These are phyloP conservation scores for Choloepus hoffmanni DNA, from an alignment of 2,113 vertebrate genomes.

Conservation along the genomic window DNA sequence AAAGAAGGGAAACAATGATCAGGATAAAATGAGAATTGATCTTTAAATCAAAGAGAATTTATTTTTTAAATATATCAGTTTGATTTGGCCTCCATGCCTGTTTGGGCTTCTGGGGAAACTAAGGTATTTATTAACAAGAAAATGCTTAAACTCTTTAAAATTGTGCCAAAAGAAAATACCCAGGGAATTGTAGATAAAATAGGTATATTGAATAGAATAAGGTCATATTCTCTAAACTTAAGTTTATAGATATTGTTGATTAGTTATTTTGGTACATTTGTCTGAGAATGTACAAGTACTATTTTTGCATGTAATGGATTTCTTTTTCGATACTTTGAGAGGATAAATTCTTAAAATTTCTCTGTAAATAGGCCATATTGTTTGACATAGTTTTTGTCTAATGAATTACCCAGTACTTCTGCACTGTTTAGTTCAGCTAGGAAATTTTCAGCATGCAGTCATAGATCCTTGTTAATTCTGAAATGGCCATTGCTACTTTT, in stretches of 20 bases:
- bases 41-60: slow-evolving; percentile 33
- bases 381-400: not conserved
- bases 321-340: slow-evolving; percentile 12
- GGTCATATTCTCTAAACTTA: slow-evolving; percentile 3
- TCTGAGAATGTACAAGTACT: not conserved
- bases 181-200: not conserved
- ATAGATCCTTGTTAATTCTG: slow-evolving; percentile 39
- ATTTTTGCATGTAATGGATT: not conserved
- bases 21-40: slow-evolving; percentile 32
- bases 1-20: not conserved
- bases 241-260: not conserved
- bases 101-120: not conserved
- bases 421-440: not conserved
- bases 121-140: not conserved
- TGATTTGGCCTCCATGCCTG: not conserved
- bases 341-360: not conserved
- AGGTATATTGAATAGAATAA: not conserved
- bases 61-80: not conserved
- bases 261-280: not conserved
- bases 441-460: not conserved
- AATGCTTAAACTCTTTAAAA: not conserved
- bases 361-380: not conserved
- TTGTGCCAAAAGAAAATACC: not conserved
- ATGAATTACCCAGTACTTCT: not conserved
- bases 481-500: slow-evolving; percentile 35